These are phyloP conservation scores for Luehdorfia chinensis DNA, from an alignment of 1,140 invertebrate genomes.

Conservation along the genomic window DNA sequence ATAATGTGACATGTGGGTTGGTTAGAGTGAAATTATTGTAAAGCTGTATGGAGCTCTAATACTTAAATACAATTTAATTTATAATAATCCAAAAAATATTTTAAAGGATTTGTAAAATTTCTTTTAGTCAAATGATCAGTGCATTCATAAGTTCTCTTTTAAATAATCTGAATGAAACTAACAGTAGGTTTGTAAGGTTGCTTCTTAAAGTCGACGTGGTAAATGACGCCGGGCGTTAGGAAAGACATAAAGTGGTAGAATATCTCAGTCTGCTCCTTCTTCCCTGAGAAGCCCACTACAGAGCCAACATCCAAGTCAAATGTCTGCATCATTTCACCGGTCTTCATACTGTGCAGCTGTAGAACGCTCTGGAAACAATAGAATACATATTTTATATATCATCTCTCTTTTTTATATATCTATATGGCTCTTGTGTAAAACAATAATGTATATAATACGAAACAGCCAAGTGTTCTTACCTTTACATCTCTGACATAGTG, in stretches of 20 bases:
- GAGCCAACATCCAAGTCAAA: slow-evolving; percentile 93
- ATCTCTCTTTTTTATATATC: no score
- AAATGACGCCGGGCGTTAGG: slow-evolving; percentile 93
- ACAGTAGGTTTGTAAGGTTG: slow-evolving; percentile 82
- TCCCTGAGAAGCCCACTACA: slow-evolving; percentile 89
- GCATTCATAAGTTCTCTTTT: no score
- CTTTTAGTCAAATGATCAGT: no score
- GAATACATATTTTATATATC: background rate
- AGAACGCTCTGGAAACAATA: slow-evolving; percentile 83
- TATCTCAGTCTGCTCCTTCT: slow-evolving; percentile 91
- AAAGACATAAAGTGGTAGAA: slow-evolving; percentile 98
- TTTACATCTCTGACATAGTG: slow-evolving; percentile 98
- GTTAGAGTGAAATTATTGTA: no score
- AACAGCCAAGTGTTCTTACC: slow-evolving; percentile 73
- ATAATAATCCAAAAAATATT: no score
- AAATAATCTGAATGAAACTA: no score
- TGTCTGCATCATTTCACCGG: slow-evolving; percentile 84
- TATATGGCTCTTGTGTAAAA: background rate
- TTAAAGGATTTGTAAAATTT: no score
- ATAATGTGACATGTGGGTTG: no score
- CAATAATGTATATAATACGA: background rate
- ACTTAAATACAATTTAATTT: no score
- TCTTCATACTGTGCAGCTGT: slow-evolving; percentile 87
- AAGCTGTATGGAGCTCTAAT: no score
- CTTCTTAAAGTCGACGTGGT: slow-evolving; percentile 88